phyloP scores from a whole-genome alignment of 1,140 invertebrate species.

The Pachypsylla venusta region DNA sequence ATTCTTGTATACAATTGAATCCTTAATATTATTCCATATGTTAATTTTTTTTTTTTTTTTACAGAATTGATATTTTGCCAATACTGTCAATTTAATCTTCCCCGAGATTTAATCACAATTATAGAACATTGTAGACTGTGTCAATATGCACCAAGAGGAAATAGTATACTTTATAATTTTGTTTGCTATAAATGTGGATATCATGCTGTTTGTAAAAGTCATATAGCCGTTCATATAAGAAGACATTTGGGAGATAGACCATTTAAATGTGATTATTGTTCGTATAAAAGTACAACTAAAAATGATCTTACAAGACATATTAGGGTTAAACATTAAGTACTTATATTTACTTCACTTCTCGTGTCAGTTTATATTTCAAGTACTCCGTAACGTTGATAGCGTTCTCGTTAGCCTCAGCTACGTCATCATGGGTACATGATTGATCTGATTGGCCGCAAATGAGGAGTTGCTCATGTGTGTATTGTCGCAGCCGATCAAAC shows the following conservation, averaged over 20 bases:
- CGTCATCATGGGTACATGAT: no score
- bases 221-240: not conserved
- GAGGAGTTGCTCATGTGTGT: no score
- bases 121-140: not conserved
- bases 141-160: not conserved
- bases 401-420: no score
- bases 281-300: not conserved
- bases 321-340: not conserved
- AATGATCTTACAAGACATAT: not conserved
- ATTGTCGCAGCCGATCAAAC: no score
- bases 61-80: not conserved
- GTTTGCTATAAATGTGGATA: not conserved
- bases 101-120: not conserved
- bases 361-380: no score
- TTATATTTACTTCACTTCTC: no score
- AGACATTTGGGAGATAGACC: not conserved
- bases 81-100: not conserved
- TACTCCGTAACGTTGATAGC: no score
- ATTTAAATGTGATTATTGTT: conserved; percentile 1
- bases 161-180: not conserved
- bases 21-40: no score
- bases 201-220: not conserved
- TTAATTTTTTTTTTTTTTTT: not conserved
- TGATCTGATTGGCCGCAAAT: no score
- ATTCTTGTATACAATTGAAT: no score